Conservation (phyloP, 2,797 vertebrate species). For the Xenentodon cancila region DNA sequence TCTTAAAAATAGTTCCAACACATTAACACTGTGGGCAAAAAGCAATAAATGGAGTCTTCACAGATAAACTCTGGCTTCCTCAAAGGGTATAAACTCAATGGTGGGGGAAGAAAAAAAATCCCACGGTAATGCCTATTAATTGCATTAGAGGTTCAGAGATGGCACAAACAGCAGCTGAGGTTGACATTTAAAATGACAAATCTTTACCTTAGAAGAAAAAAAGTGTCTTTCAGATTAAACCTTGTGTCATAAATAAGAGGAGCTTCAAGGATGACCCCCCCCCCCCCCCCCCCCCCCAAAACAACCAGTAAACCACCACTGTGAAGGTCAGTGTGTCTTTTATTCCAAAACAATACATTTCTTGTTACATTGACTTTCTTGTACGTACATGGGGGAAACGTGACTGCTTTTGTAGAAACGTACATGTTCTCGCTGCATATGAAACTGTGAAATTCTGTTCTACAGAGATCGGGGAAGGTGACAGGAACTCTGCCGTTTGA, state of each 20-base stretch:
- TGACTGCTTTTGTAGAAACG: constrained; percentile 60
- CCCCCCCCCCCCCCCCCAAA: too few relatives aligned
- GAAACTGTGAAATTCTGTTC: constrained; percentile 60
- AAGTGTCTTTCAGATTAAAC: neutral
- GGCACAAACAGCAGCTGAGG: constrained; percentile 1
- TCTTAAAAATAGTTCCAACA: constrained; percentile 26
- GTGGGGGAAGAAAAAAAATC: constrained; percentile 24
- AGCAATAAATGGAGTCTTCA: neutral
- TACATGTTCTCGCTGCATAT: constrained; percentile 42
- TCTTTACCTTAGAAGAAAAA: neutral
- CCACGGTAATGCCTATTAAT: constrained; percentile 31
- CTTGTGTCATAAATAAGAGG: neutral
- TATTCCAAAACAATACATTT: constrained; percentile 75
- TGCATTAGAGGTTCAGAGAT: constrained; percentile 13
- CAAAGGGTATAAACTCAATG: constrained; percentile 20
- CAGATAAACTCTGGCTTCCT: constrained; percentile 8
- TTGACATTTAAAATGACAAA: neutral
- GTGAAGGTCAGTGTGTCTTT: constrained; percentile 65
- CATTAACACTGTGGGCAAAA: constrained; percentile 1
- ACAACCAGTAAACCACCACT: constrained; percentile 17
- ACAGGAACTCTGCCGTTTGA: constrained; percentile 40
- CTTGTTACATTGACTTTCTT: constrained; percentile 69
- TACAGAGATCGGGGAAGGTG: constrained; percentile 35
- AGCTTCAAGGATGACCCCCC: neutral
- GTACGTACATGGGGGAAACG: constrained; percentile 61